Base-by-base conservation (phyloP, 2,113 vertebrate genomes). In the Aptenodytes forsteri region DNA sequence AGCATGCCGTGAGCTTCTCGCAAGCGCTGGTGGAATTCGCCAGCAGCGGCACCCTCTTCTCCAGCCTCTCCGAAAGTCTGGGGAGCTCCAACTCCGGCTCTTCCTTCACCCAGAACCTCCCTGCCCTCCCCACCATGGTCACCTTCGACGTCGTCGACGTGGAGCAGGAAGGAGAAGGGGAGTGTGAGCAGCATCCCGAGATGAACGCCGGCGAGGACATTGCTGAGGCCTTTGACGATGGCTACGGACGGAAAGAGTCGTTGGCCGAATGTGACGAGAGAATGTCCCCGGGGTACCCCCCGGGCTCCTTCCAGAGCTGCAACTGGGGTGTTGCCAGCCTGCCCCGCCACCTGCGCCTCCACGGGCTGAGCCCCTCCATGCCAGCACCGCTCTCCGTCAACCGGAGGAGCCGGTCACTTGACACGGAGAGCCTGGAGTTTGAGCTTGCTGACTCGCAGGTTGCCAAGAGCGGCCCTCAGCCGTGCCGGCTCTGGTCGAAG, bases 121-220 rank as follows among this genome's bases (percentile, higher is more conserved):
- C 99, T 8, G 98, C 98, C 78, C 98, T 99, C 47, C 99, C 99
- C 4, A 98, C 99, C 59, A 99, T 99, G 96, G 99, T 99, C 83
- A 99, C 99, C 3, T 99, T 99, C 29, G 99, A 99, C 27, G 99
- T 99, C 0, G 99, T 99, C 6, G 99, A 99, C 9, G 99, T 99
- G 97, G 99, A 99, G 92, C 99, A 99, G 59, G 99, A 99, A 71
- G 99, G 99, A 1, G 99, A 99, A 95, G 99, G 99, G 2, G 99
- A 99, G 89, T 99, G 99, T 6, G 99, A 99, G 73, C 99, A 99
- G 90, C 99, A 98, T 47, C 98, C 98, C 4, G 99, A 99, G 83
- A 98, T 99, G 98, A 99, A 98, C 1, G 98, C 98, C 3, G 99
- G 98, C 7, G 99, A 99, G 96, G 99, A 99, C 81, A 98, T 99